Conservation (phyloP, 2,113 vertebrate species). For the Peromyscus polionotus region DNA sequence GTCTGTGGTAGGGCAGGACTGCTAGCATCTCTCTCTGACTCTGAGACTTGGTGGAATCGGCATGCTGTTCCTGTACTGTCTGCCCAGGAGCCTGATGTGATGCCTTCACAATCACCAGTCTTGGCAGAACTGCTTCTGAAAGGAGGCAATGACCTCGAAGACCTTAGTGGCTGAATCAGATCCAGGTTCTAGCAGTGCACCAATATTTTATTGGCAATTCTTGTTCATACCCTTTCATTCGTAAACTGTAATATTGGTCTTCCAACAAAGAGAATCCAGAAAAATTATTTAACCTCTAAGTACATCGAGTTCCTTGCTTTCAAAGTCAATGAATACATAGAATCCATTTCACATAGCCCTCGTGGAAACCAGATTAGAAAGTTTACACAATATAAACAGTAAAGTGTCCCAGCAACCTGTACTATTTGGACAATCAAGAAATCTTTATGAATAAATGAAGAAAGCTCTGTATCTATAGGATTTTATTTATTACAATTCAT, state of each 20-base stretch:
- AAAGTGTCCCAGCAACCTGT: background rate
- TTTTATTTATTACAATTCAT: background rate
- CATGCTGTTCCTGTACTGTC: background rate
- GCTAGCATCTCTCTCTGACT: background rate
- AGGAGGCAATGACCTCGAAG: background rate
- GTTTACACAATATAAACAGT: background rate
- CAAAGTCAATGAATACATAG: background rate
- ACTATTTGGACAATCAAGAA: background rate
- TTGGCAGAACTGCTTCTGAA: background rate
- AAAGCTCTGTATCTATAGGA: background rate
- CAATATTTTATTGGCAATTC: background rate
- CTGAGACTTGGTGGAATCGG: background rate
- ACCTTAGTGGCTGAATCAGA: background rate
- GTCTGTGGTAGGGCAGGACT: background rate
- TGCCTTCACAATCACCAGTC: background rate
- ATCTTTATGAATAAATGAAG: background rate
- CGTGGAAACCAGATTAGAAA: background rate
- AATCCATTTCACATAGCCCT: background rate
- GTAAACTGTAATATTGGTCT: background rate
- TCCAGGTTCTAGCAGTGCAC: background rate
- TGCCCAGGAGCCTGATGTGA: accelerated
- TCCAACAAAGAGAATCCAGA: background rate
- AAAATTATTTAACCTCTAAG: background rate
- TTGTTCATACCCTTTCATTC: background rate
- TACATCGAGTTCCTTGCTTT: background rate